Conservation (phyloP, 2,888 invertebrate species). For the Pegoplata infirma region DNA sequence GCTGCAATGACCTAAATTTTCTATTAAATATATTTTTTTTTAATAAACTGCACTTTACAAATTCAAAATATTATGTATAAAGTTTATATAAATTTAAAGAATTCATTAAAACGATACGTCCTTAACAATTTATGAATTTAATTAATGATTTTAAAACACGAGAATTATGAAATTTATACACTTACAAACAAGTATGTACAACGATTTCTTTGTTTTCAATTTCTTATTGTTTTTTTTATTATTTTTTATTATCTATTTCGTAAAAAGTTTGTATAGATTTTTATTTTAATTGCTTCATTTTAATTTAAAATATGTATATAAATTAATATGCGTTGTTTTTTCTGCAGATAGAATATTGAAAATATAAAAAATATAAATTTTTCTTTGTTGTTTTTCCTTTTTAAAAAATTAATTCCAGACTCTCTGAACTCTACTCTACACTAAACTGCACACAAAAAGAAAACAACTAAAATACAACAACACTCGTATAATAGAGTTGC, state of each 20-base stretch:
- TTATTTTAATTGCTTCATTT: slow-evolving; percentile 4
- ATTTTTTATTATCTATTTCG: slow-evolving; percentile 9
- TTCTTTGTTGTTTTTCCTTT: slow-evolving; percentile 45
- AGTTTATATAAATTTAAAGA: not conserved
- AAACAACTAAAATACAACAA: slow-evolving; percentile 35
- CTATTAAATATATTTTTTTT: slow-evolving; percentile 4
- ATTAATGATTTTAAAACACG: not conserved
- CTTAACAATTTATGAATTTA: not conserved
- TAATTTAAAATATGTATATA: not conserved
- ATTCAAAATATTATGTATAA: not conserved
- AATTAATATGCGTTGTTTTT: slow-evolving; percentile 1
- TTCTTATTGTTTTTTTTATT: slow-evolving; percentile 24
- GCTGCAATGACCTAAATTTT: slow-evolving; percentile 63
- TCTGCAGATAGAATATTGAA: slow-evolving; percentile 16
- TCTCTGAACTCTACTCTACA: slow-evolving; percentile 46
- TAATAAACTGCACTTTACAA: not conserved
- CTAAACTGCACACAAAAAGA: slow-evolving; percentile 44
- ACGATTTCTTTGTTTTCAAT: slow-evolving; percentile 50
- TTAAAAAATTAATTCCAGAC: slow-evolving; percentile 40
- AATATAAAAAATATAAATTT: slow-evolving; percentile 10
- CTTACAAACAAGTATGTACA: too few species aligned
- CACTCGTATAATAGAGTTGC: slow-evolving; percentile 14
- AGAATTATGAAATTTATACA: slow-evolving; percentile 47
- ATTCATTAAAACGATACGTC: not conserved
- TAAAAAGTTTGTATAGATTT: slow-evolving; percentile 5